Percentiles rank a stretch among this genome's conserved stretches.
Conservation (phyloP, 2,113 vertebrate genomes). For the Cairina moschata region DNA sequence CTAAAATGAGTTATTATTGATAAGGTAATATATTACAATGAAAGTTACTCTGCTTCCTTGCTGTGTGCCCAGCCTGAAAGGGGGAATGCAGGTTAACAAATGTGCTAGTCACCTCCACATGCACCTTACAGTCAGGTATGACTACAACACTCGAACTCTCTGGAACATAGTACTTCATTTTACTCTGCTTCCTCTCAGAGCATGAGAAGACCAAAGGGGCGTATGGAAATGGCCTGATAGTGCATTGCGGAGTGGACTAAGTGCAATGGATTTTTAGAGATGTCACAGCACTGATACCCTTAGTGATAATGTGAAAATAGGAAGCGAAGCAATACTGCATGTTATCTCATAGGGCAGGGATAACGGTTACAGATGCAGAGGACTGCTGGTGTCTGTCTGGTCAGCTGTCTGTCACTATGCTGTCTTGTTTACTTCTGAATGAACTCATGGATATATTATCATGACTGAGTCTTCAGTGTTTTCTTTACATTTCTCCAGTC, state of each 20-base stretch:
- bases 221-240: not conserved
- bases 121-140: not conserved
- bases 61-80: not conserved
- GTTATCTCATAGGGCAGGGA: not conserved
- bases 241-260: not conserved
- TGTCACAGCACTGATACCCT: not conserved
- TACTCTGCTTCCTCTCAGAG: not conserved
- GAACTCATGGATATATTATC: not conserved
- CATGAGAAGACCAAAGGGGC: no score
- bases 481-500: not conserved
- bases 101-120: not conserved
- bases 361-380: not conserved
- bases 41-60: not conserved
- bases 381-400: not conserved
- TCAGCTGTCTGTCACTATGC: not conserved
- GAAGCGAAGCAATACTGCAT: not conserved
- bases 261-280: not conserved
- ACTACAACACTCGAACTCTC: not conserved
- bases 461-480: not conserved
- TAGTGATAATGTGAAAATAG: not conserved
- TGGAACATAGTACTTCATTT: not conserved
- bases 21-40: not conserved
- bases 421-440: not conserved
- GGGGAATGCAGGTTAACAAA: not conserved
- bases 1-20: not conserved